Base-by-base conservation (phyloP, 2,888 invertebrate species). In the Trachelus stipa region DNA sequence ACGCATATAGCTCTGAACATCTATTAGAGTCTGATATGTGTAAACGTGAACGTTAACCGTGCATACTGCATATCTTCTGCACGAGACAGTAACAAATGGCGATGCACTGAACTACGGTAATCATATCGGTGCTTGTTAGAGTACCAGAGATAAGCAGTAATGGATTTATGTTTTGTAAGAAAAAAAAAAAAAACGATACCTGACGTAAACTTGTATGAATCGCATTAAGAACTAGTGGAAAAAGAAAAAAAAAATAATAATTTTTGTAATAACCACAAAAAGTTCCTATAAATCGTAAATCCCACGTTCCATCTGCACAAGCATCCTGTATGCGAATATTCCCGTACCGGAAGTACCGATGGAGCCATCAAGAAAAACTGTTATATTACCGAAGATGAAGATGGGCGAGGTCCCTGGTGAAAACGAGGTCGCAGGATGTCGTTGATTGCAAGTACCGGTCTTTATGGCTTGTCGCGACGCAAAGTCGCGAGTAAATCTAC, bases 401-500 rank as follows among this genome's bases (percentile, higher is more conserved):
- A 33, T 4, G 71, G 56, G 9, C 23, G 35, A 35, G 3, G 37
- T 35, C 23, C n/a, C 34, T n/a, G 23, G 74, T 40, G 75, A 77
- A 77, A 77, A 77, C 15, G 69, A 35, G 75, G 74, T 23, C 69
- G 75, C 74, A 77, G 77, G 77, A 77, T 77, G 77, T 77, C 75
- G 75, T 34, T 37, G 74, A 74, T 74, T 74, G 74, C 40, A 30
- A 1, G 30, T 34, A 71, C 71, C 71, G 71, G 71, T 31, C 71
- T 71, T 71, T 71, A 71, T 30, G 71, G 30, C 71, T 23, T 34
- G 71, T 71, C 34, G 71, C 71, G 71, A 31, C 40, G 4, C 11
- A 23, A n/a, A 31, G 31, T 6, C 71, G 71, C 12, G 71, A 30
- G 34, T 71, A 71, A 71, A 30, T 71, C 71, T 23, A 30, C 31